These are phyloP conservation scores for Etheostoma spectabile DNA, from an alignment of 2,113 vertebrate species.

Conservation along the genomic window DNA sequence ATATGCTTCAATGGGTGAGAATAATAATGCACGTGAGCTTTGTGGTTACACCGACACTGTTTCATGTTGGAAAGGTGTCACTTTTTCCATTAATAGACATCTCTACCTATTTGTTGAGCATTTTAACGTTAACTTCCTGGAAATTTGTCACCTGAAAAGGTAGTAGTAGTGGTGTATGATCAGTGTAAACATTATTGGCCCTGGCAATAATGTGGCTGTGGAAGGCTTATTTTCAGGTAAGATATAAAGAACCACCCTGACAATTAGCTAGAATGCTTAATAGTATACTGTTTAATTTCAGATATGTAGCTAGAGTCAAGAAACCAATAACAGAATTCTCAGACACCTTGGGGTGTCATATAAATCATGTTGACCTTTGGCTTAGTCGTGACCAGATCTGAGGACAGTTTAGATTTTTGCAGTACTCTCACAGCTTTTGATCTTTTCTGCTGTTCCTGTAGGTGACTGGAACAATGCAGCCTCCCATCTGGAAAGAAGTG, in stretches of 20 bases:
- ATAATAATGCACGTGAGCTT: not conserved
- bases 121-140: not conserved
- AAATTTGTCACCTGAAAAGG: not conserved
- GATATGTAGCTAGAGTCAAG: not conserved
- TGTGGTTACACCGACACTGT: not conserved
- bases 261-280: not conserved
- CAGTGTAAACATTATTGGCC: not conserved
- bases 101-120: not conserved
- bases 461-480: conserved; percentile 92
- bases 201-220: not conserved
- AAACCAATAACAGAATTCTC: not conserved
- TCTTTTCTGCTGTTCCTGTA: conserved; percentile 61
- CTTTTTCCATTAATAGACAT: not conserved
- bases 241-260: not conserved
- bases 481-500: conserved; percentile 85
- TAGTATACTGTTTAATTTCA: not conserved
- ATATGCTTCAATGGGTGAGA: conserved; percentile 87
- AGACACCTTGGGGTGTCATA: conserved; percentile 1
- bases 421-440: not conserved
- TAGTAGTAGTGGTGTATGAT: not conserved
- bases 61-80: not conserved
- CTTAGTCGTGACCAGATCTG: not conserved
- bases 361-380: not conserved
- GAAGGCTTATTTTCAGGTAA: not conserved
- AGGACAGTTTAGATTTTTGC: not conserved